Base-by-base conservation (phyloP, 2,888 invertebrate genomes). In the Callinectes sapidus region DNA sequence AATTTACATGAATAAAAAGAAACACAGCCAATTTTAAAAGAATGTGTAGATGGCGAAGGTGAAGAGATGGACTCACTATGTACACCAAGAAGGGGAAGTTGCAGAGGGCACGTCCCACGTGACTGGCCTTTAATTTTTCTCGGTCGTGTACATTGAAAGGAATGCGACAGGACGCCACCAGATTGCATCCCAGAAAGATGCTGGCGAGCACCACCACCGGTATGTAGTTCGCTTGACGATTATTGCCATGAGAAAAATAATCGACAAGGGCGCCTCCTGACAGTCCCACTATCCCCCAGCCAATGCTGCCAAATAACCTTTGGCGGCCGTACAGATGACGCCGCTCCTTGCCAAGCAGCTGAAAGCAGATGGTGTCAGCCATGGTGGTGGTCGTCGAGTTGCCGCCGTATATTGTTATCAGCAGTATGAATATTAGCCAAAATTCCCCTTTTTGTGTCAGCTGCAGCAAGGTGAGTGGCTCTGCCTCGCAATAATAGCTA, bases 281-380 rank as follows among this genome's bases (percentile, higher is more conserved):
- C 66, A 85, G 18, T 0, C 90, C 92, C 14, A 92, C 88, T n/a
- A 90, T 14, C 18, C 90, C 92, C 90, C 90, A 92, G 35, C 90
- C 90, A 1, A 92, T 32, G 90, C 90, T 92, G 90, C 92, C 92
- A 88, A 88, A 92, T 42, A 92, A 32, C 18, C 92, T 90, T 87
- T 92, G 92, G 16, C 71, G 92, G 0, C 92, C 92, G 85, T 92
- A 92, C 61, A 88, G 90, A 39, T 92, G 88, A 1, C 91, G 91
- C 8, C 91, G 71, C 16, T 35, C 87, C 18, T 95, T 96, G 97
- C 98, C 98, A 39, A 99, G 96, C 90, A 98, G 96, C 95, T 97
- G 97, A 95, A 98, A 98, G 95, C 98, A 98, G 94, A 98, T 98
- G 0, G 98, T 97, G 96, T 99, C 99, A 2, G 97, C 98, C 91